Percentiles rank a stretch among this genome's conserved stretches.
phyloP scores from a whole-genome alignment of 2,888 invertebrate genomes.

The Autographa gamma region DNA sequence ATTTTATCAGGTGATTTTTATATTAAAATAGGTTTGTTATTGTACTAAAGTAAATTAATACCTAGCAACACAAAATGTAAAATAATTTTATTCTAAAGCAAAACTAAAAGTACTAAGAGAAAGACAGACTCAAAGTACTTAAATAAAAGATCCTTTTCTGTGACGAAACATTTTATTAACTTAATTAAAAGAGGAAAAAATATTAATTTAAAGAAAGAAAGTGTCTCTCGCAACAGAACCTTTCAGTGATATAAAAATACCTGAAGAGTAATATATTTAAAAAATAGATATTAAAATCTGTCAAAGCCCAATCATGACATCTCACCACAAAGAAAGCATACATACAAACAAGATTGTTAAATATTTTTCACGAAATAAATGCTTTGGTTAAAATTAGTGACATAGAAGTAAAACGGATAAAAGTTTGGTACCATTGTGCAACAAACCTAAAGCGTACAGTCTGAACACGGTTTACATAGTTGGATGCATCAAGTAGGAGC shows the following conservation, averaged over 20 bases:
- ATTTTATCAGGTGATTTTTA: not conserved
- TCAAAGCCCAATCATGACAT: slow-evolving; percentile 10
- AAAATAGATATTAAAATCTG: slow-evolving; percentile 16
- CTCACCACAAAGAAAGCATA: not conserved
- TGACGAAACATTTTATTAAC: slow-evolving; percentile 47
- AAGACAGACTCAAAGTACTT: slow-evolving; percentile 29
- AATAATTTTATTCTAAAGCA: slow-evolving; percentile 13
- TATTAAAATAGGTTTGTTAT: not conserved
- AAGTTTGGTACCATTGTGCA: slow-evolving; percentile 40
- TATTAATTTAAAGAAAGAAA: slow-evolving; percentile 14
- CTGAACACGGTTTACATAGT: slow-evolving; percentile 65
- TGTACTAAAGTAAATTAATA: too few relatives aligned
- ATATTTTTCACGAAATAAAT: not conserved
- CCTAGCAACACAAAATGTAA: not conserved
- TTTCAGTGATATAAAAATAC: slow-evolving; percentile 17
- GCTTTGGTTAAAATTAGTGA: too few relatives aligned
- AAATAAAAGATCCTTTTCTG: slow-evolving; percentile 43
- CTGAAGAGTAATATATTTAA: not conserved
- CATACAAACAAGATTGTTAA: not conserved
- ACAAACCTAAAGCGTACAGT: slow-evolving; percentile 54
- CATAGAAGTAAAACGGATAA: slow-evolving; percentile 8
- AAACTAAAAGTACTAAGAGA: slow-evolving; percentile 37
- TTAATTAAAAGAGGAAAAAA: slow-evolving; percentile 45
- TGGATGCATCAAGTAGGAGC: slow-evolving; percentile 56
- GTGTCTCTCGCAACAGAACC: slow-evolving; percentile 18